Conservation (phyloP, 2,113 vertebrate species). For the Cyrtonyx montezumae region DNA sequence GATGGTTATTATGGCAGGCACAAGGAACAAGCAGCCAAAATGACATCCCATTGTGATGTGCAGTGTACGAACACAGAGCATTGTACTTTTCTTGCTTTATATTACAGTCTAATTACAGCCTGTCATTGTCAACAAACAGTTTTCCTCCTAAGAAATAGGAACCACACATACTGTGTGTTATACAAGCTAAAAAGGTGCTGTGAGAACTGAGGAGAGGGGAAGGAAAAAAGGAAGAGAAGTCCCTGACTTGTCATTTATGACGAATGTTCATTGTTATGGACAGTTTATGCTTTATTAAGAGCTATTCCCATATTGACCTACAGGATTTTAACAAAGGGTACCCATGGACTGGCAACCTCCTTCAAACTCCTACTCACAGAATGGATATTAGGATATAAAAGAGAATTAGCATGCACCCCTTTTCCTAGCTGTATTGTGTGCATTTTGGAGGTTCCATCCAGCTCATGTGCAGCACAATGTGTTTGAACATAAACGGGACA, state of each 20-base stretch:
- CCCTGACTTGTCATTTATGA: neutral
- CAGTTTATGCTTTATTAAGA: neutral
- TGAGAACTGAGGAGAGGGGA: neutral
- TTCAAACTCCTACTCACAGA: neutral
- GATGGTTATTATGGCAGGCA: neutral
- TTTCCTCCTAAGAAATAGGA: neutral
- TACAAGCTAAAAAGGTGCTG: neutral
- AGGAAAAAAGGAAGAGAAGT: neutral
- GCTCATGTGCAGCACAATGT: neutral
- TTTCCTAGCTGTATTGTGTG: neutral
- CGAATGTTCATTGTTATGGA: neutral
- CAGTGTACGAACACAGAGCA: neutral
- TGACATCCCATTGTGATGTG: neutral
- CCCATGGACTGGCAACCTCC: neutral
- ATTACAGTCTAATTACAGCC: slow-evolving; percentile 32
- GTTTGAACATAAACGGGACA: neutral
- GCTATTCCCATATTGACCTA: slow-evolving; percentile 21
- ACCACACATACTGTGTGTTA: neutral
- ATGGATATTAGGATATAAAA: neutral
- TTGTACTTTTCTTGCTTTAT: neutral
- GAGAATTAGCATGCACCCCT: neutral
- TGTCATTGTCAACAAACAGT: slow-evolving; percentile 18
- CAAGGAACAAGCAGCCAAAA: neutral
- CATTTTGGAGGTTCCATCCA: neutral
- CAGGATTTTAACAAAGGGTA: slow-evolving; percentile 31